Evolutionary conservation across 2,113 vertebrate species (phyloP).

Genomic region (Tursiops truncatus): DNA sequence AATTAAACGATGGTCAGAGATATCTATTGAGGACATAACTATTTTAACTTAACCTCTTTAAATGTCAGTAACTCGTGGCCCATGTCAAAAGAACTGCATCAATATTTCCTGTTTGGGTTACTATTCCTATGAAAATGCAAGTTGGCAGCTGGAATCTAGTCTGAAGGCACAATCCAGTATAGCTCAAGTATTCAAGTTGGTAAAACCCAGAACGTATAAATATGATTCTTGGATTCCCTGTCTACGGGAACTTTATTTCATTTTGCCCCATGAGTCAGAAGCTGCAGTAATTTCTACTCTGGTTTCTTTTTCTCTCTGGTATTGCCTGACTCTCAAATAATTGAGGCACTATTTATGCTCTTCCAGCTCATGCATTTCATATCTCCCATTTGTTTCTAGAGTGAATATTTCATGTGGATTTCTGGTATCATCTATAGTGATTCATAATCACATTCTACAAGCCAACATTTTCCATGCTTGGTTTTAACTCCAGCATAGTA

Average conservation of each 20-base stretch:
- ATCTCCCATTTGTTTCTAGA: constrained; percentile 52
- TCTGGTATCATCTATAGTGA: constrained; percentile 62
- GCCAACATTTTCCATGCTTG: constrained; percentile 62
- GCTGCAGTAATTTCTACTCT: constrained; percentile 19
- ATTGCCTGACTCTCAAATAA: constrained; percentile 48
- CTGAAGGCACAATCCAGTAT: constrained; percentile 16
- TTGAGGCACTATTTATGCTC: background rate
- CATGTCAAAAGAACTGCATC: background rate
- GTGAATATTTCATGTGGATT: constrained; percentile 65
- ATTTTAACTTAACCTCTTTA: constrained; percentile 38
- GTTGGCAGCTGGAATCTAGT: constrained; percentile 21
- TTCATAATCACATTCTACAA: constrained; percentile 39
- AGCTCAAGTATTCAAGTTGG: background rate
- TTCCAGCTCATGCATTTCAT: constrained; percentile 42
- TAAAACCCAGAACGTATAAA: constrained; percentile 54
- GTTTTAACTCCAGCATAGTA: constrained; percentile 37
- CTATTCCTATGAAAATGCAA: constrained; percentile 42
- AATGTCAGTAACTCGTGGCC: background rate
- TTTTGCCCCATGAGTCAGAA: constrained; percentile 7
- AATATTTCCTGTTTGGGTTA: background rate
- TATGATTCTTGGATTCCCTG: constrained; percentile 21
- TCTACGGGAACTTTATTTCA: constrained; percentile 40
- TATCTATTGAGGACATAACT: background rate
- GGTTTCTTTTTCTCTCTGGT: constrained; percentile 43
- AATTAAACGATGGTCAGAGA: background rate